Percentiles rank a stretch among this genome's conserved stretches.
Evolutionary conservation across 2,888 invertebrate genomes (phyloP).

Genomic region (Trichogramma evanescens): DNA sequence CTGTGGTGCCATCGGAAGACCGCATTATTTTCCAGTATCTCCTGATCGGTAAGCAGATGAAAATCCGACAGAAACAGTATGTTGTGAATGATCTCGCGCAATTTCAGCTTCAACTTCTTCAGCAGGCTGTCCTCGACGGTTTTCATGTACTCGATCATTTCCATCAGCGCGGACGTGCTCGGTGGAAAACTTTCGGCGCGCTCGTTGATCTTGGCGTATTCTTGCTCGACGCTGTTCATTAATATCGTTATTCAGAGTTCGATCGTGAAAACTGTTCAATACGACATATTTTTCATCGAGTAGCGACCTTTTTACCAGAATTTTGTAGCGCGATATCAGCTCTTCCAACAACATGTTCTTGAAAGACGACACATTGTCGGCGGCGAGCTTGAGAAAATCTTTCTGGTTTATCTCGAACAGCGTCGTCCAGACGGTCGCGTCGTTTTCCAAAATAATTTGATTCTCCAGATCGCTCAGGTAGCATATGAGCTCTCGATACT

Average conservation of each 20-base stretch:
- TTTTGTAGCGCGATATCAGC: conserved; percentile 76
- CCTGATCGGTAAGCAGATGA: conserved; percentile 68
- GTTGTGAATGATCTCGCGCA: conserved; percentile 62
- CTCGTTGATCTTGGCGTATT: conserved; percentile 73
- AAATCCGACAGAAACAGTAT: conserved; percentile 80
- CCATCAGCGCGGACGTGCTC: conserved; percentile 81
- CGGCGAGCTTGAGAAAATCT: conserved; percentile 66
- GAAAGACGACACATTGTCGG: conserved; percentile 61
- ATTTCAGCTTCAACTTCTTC: conserved; percentile 68
- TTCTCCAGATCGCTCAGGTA: conserved; percentile 57
- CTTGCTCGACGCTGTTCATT: conserved; percentile 63
- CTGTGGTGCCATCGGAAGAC: conserved; percentile 81
- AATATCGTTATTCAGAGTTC: neutral
- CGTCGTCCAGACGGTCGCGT: conserved; percentile 67
- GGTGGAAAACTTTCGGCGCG: conserved; percentile 70
- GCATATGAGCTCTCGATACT: conserved; percentile 56
- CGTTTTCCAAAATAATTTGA: conserved; percentile 54
- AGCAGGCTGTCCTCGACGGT: conserved; percentile 66
- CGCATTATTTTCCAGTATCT: conserved; percentile 78
- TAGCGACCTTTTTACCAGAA: conserved; percentile 64
- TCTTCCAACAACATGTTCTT: conserved; percentile 62
- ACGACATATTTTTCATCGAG: neutral
- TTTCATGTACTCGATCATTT: conserved; percentile 69
- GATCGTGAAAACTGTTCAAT: neutral
- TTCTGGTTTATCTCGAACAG: conserved; percentile 79